Conservation (phyloP, 2,888 invertebrate genomes). For the Rugalucina vietnamica region DNA sequence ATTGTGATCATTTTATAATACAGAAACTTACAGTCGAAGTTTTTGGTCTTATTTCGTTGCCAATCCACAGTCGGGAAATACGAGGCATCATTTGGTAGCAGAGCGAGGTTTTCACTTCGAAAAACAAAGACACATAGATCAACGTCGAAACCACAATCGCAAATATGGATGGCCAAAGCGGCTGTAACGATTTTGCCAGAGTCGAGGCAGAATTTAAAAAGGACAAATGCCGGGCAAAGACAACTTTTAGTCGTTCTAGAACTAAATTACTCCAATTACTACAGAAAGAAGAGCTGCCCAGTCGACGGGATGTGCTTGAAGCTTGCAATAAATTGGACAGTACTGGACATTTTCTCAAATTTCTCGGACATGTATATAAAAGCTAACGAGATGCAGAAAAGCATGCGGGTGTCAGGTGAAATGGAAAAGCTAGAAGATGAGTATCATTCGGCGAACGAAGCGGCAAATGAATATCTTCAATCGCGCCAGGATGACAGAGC, state of each 20-base stretch:
- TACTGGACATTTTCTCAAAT: neutral
- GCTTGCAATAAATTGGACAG: neutral
- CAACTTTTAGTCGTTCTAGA: neutral
- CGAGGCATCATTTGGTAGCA: neutral
- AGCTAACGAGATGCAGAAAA: neutral
- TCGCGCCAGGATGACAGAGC: neutral
- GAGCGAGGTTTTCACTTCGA: neutral
- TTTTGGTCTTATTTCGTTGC: neutral
- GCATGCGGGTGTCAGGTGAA: neutral
- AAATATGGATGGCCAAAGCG: neutral
- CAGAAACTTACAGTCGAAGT: neutral
- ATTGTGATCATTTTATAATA: no score
- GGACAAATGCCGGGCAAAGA: neutral
- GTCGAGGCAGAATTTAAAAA: neutral
- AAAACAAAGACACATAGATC: neutral
- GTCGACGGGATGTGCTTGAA: neutral
- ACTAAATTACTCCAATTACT: neutral
- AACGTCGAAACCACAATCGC: neutral
- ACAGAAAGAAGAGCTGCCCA: neutral
- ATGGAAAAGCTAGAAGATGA: neutral
- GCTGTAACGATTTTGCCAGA: neutral
- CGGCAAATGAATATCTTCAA: neutral
- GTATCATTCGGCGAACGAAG: neutral
- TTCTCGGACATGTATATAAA: neutral
- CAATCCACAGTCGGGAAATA: neutral